phyloP scores from a whole-genome alignment of 2,888 invertebrate species.

The Pelosia muscerda region DNA sequence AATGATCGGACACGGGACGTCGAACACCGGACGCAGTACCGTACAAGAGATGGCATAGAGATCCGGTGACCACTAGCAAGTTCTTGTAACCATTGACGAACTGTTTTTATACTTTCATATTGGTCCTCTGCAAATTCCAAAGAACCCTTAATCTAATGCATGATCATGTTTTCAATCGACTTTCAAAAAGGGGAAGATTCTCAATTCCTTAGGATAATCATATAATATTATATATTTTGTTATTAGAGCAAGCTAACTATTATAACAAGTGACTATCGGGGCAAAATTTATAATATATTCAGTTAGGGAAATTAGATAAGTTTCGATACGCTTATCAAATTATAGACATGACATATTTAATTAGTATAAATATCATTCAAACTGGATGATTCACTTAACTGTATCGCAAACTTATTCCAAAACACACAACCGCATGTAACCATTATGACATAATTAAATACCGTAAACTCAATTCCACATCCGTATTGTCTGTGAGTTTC shows the following conservation, averaged over 20 bases:
- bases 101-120: neutral
- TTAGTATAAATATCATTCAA: neutral
- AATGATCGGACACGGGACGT: neutral
- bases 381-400: constrained; percentile 39
- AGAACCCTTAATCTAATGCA: neutral
- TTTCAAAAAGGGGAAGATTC: too few species aligned
- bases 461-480: constrained; percentile 77
- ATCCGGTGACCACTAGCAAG: neutral
- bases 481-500: constrained; percentile 75
- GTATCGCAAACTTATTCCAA: constrained; percentile 45
- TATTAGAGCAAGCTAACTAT: neutral
- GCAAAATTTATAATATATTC: neutral
- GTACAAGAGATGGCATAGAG: neutral
- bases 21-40: neutral
- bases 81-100: neutral
- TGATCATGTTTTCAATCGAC: too few species aligned
- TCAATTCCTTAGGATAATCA: too few species aligned
- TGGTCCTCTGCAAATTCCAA: neutral
- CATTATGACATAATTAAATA: constrained; percentile 72
- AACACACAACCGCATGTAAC: constrained; percentile 56
- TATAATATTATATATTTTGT: too few species aligned
- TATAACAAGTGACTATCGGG: neutral
- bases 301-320: neutral
- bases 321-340: neutral
- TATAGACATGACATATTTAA: neutral